These are phyloP conservation scores for Ctenicera cuprea DNA, from an alignment of 2,888 invertebrate species.

Conservation along the genomic window DNA sequence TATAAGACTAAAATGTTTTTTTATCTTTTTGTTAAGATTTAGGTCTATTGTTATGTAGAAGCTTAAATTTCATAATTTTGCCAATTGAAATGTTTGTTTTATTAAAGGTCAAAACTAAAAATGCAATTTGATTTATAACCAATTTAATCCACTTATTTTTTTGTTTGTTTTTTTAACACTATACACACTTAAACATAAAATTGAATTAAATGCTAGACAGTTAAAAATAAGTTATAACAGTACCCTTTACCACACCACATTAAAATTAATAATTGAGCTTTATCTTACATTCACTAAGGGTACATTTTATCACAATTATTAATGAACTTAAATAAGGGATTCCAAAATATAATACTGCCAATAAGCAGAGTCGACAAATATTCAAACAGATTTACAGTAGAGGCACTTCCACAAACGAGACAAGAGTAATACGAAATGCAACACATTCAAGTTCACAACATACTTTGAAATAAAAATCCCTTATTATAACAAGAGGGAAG, in stretches of 20 bases:
- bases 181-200: constrained; percentile 12
- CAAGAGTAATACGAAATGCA: constrained; percentile 19
- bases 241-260: constrained; percentile 47
- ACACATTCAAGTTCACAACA: constrained; percentile 13
- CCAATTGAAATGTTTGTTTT: no score
- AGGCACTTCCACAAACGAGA: constrained; percentile 47
- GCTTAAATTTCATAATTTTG: no score
- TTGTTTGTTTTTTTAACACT: constrained; percentile 13
- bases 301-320: constrained; percentile 53
- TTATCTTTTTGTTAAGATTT: no score
- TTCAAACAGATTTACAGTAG: constrained; percentile 22
- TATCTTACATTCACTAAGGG: constrained; percentile 46
- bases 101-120: no score
- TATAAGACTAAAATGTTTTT: neutral
- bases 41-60: no score
- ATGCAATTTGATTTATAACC: constrained; percentile 15
- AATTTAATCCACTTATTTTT: constrained; percentile 20
- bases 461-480: constrained; percentile 15
- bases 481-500: constrained; percentile 32
- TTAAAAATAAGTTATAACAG: constrained; percentile 44
- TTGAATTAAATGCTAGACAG: constrained; percentile 6
- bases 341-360: constrained; percentile 40
- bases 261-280: constrained; percentile 51
- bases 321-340: constrained; percentile 48
- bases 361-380: constrained; percentile 26